A percentile compares a stretch with the other conserved stretches of the same genome.
Evolutionary conservation across 2,888 invertebrate genomes (phyloP).

Genomic region (Onthophagus sagittarius): DNA sequence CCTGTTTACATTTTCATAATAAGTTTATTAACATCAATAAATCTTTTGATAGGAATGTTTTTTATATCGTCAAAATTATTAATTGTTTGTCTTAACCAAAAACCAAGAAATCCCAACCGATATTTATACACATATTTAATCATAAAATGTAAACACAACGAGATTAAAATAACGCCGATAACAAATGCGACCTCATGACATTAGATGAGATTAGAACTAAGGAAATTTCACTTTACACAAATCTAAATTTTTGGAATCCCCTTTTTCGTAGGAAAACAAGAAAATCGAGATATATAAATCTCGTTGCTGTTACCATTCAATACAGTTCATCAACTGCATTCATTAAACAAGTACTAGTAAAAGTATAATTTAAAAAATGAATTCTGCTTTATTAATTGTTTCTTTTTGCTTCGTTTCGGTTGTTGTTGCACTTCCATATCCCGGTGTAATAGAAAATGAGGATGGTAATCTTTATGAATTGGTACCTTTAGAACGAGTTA

Average conservation of each 20-base stretch:
- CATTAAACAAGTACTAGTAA: too few relatives aligned
- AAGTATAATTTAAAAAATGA: background rate
- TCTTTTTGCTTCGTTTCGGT: background rate
- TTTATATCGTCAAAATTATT: too few relatives aligned
- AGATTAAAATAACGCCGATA: too few relatives aligned
- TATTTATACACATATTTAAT: background rate
- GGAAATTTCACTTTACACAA: background rate
- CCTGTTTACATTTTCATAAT: too few relatives aligned
- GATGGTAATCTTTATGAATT: background rate
- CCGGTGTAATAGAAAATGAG: background rate
- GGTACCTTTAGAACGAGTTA: slow-evolving; percentile 8
- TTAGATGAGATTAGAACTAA: too few relatives aligned
- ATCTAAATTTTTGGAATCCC: background rate
- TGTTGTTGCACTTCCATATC: background rate
- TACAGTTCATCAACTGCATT: too few relatives aligned
- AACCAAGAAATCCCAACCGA: too few relatives aligned
- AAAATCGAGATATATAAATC: background rate
- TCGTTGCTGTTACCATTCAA: too few relatives aligned
- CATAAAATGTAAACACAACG: background rate
- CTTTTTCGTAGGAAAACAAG: background rate
- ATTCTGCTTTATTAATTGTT: slow-evolving; percentile 1
- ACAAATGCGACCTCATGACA: too few relatives aligned
- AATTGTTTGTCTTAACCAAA: too few relatives aligned
- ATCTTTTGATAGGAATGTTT: too few relatives aligned
- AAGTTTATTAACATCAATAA: too few relatives aligned